Percentiles rank a stretch among this genome's conserved stretches.
phyloP scores from a whole-genome alignment of 2,888 invertebrate species.

The Ophioninae sp. region DNA sequence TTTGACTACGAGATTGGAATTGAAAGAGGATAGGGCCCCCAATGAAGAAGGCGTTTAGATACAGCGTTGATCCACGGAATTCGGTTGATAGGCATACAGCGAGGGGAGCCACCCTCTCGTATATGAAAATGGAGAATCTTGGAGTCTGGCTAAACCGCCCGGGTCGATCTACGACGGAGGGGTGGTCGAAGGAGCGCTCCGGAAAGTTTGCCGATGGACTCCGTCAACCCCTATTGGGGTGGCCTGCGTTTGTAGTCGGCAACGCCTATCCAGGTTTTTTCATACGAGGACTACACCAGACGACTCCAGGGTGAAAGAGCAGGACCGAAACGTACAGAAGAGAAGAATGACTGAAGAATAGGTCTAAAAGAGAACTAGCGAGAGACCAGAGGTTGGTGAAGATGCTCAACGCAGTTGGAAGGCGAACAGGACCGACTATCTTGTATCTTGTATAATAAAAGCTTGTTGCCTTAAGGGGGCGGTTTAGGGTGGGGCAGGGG shows the following conservation, averaged over 20 bases:
- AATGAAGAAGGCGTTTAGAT: slow-evolving; percentile 22
- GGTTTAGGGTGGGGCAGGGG: slow-evolving; percentile 12
- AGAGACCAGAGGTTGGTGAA: slow-evolving; percentile 43
- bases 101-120: slow-evolving; percentile 33
- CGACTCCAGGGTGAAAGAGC: slow-evolving; percentile 48
- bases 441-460: slow-evolving; percentile 75
- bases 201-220: slow-evolving; percentile 65
- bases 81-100: slow-evolving; percentile 23
- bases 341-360: background rate
- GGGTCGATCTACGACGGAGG: slow-evolving; percentile 65
- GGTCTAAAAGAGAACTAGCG: slow-evolving; percentile 40
- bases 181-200: slow-evolving; percentile 54
- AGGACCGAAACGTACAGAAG: slow-evolving; percentile 14
- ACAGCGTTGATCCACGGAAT: slow-evolving; percentile 38
- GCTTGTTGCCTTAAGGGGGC: slow-evolving; percentile 54
- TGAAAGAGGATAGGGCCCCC: background rate
- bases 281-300: slow-evolving; percentile 59
- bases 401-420: slow-evolving; percentile 33
- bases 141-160: slow-evolving; percentile 69
- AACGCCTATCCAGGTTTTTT: slow-evolving; percentile 45
- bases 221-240: slow-evolving; percentile 47
- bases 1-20: background rate
- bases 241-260: slow-evolving; percentile 4
- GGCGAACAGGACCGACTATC: slow-evolving; percentile 65
- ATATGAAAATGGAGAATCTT: slow-evolving; percentile 68